Evolutionary conservation across 2,113 vertebrate genomes (phyloP), one percentile per base, ranked within the genome.

Genomic region (Centropus unirufus): DNA sequence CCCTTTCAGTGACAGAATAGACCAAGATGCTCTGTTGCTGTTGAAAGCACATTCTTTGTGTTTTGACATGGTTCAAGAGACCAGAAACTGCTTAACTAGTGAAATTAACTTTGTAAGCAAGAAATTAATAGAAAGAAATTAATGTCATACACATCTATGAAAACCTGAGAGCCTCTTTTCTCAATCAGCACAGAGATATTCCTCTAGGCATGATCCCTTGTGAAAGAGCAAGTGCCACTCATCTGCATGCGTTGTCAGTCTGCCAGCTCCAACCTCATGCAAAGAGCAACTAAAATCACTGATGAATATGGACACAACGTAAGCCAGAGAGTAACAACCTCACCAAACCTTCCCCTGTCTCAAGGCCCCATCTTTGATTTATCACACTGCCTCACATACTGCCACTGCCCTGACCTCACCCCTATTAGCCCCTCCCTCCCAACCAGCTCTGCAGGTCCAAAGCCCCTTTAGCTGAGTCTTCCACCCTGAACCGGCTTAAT

Each of bases 341-440:
- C 46, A 74, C 19, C 42, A 84, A 75, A 84, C 27, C 16, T 77
- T 46, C 19, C 23, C 51, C 7, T 21, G 34, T 54, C 51, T 82
- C 8, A 3, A 89, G 47, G 8, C 2, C 5, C 4, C 11, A 21
- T 10, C 22, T 76, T 83, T 40, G 55, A 59, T 83, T 94, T 76
- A 95, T 89, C 84, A 63, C 2, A 5, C 87, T 92, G 87, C 86
- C 76, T 96, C 89, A 78, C 66, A 87, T 70, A 58, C 64, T 64
- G 20, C 10, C 72, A 32, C 23, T 27, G 29, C 49, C 57, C 68
- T 36, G 77, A 95, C 40, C 42, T 70, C 78, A 96, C 27, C 12
- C 52, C 74, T 78, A 88, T 55, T 88, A 89, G 93, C 62, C 52
- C 17, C 32, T 47, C 29, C 55, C 70, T 96, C 93, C 44, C 42